These are phyloP conservation scores for Euthynnus affinis DNA, from an alignment of 2,797 vertebrate species.

Conservation along the genomic window DNA sequence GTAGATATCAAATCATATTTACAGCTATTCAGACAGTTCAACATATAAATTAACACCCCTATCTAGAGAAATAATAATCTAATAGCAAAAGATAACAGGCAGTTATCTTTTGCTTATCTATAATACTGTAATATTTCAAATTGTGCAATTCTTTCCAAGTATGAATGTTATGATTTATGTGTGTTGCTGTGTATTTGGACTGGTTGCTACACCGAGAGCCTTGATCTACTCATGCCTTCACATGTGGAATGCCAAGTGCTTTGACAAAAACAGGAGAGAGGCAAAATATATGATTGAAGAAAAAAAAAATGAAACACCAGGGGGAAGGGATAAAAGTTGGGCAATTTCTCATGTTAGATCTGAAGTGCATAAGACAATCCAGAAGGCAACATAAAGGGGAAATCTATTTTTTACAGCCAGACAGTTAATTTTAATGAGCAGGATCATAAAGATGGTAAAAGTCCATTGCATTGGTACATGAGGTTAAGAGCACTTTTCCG, in stretches of 20 bases:
- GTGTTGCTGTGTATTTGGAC: constrained; percentile 53
- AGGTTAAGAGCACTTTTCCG: constrained; percentile 79
- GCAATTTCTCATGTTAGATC: constrained; percentile 70
- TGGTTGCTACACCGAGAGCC: constrained; percentile 52
- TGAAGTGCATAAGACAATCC: constrained; percentile 81
- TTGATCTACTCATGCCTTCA: constrained; percentile 48
- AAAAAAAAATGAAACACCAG: constrained; percentile 50
- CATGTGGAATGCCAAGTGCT: constrained; percentile 42
- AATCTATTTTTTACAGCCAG: constrained; percentile 86
- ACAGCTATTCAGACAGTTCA: constrained; percentile 30
- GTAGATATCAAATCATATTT: constrained; percentile 47
- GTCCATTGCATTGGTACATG: constrained; percentile 81
- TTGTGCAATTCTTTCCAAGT: constrained; percentile 29
- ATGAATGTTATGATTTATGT: constrained; percentile 44
- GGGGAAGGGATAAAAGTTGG: constrained; percentile 35
- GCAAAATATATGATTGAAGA: constrained; percentile 50
- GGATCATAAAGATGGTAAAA: constrained; percentile 87
- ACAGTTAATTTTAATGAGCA: constrained; percentile 89
- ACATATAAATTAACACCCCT: constrained; percentile 38
- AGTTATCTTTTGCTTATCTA: constrained; percentile 30
- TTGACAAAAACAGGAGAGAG: constrained; percentile 32
- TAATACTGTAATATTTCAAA: constrained; percentile 37
- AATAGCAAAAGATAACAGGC: constrained; percentile 4
- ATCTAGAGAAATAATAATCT: constrained; percentile 30
- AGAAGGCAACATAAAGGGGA: constrained; percentile 83